These are phyloP conservation scores for Trichogramma evanescens DNA, from an alignment of 2,888 invertebrate genomes.

Conservation along the genomic window DNA sequence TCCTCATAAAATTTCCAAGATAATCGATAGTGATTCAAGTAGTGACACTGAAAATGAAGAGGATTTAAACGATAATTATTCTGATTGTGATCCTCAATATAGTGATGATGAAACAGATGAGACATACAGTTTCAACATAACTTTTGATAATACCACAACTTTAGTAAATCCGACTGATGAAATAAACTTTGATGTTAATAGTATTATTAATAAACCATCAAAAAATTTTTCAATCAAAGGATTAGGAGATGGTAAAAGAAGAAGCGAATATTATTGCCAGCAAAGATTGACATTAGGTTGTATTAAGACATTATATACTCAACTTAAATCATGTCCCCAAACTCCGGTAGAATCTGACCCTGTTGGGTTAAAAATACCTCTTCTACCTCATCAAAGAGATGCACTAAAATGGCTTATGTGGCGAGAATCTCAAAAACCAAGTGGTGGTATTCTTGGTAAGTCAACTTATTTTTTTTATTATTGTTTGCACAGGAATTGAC, in stretches of 20 bases:
- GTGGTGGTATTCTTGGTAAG: constrained; percentile 66
- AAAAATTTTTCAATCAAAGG: not conserved
- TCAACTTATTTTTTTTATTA: too few relatives aligned
- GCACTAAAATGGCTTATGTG: constrained; percentile 79
- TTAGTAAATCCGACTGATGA: not conserved
- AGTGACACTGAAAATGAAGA: too few relatives aligned
- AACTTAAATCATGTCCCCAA: constrained; percentile 61
- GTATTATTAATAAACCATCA: not conserved
- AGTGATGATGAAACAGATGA: too few relatives aligned
- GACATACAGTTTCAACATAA: too few relatives aligned
- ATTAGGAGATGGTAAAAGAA: constrained; percentile 3
- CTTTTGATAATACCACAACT: too few relatives aligned
- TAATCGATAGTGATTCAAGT: too few relatives aligned
- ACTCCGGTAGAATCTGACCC: constrained; percentile 54
- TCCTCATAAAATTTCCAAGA: too few relatives aligned
- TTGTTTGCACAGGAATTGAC: too few relatives aligned
- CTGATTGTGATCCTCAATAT: too few relatives aligned
- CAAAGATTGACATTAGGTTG: constrained; percentile 59
- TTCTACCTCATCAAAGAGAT: constrained; percentile 75
- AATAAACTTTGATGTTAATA: constrained; percentile 3
- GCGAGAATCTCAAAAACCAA: constrained; percentile 73
- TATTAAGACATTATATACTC: constrained; percentile 60
- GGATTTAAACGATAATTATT: too few relatives aligned
- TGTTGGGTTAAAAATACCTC: constrained; percentile 52
- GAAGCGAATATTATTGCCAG: not conserved